Percentiles rank a stretch among this genome's conserved stretches.
Evolutionary conservation across 2,113 vertebrate genomes (phyloP).

Genomic region (Prionailurus bengalensis): DNA sequence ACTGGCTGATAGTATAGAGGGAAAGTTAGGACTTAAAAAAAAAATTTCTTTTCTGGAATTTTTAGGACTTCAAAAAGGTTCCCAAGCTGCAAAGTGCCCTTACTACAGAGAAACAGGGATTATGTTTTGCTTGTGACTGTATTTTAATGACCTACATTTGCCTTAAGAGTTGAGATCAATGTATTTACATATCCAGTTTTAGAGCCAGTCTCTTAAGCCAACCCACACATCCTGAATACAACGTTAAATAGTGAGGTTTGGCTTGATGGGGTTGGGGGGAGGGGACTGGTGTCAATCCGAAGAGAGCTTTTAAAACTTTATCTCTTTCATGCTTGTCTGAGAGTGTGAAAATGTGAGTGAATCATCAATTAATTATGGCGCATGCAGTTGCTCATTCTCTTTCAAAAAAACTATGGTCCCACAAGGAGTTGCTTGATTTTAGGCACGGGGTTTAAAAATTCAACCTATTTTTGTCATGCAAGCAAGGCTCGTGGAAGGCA

Average conservation of each 20-base stretch:
- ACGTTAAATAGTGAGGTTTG: not conserved
- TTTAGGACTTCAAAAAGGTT: slow-evolving; percentile 31
- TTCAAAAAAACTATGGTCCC: slow-evolving; percentile 36
- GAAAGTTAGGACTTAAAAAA: not conserved
- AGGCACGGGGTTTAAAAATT: not conserved
- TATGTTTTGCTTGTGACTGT: slow-evolving; percentile 52
- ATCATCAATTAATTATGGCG: slow-evolving; percentile 55
- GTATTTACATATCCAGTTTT: slow-evolving; percentile 29
- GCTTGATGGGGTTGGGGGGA: not conserved
- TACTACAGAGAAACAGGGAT: not conserved
- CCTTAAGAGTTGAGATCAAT: slow-evolving; percentile 56
- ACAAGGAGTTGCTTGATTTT: slow-evolving; percentile 48
- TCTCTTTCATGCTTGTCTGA: slow-evolving; percentile 40
- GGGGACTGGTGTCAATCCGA: not conserved
- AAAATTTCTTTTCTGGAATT: not conserved
- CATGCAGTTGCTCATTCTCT: not conserved
- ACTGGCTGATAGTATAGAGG: not conserved
- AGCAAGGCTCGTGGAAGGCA: not conserved
- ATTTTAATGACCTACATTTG: slow-evolving; percentile 53
- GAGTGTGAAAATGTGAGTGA: not conserved
- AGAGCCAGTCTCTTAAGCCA: not conserved
- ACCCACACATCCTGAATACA: not conserved
- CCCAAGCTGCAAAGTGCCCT: not conserved
- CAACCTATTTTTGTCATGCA: slow-evolving; percentile 40
- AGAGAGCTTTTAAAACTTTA: slow-evolving; percentile 54